A percentile compares a stretch with the other conserved stretches of the same genome.
These are phyloP conservation scores for Pseudomyrmex sp. DNA, from an alignment of 1,140 invertebrate genomes.

Conservation along the genomic window DNA sequence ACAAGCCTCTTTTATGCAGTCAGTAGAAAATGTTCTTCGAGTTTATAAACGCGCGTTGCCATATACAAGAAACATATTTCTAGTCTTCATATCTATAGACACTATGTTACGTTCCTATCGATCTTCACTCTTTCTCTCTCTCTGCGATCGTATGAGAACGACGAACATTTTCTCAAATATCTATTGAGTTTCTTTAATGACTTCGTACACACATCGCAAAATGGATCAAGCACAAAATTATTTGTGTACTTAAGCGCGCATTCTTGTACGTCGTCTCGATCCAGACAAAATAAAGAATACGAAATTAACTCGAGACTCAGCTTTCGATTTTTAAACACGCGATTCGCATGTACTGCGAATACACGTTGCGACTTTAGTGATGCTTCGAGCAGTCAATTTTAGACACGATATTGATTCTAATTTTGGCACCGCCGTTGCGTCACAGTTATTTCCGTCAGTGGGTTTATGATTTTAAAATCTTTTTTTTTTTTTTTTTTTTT, in stretches of 20 bases:
- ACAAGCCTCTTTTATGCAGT: no score
- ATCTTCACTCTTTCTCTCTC: no score
- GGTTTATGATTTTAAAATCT: no score
- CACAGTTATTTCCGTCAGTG: no score
- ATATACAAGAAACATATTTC: neutral
- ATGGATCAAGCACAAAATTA: neutral
- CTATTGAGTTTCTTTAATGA: neutral
- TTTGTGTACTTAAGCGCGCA: neutral
- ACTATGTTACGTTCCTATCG: neutral
- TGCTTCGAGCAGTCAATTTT: slow-evolving; percentile 61
- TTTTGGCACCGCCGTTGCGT: no score
- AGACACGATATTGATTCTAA: slow-evolving; percentile 67
- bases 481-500: no score
- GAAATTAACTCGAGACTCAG: slow-evolving; percentile 31
- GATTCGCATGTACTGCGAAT: slow-evolving; percentile 4
- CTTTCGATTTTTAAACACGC: neutral
- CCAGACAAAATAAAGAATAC: slow-evolving; percentile 26
- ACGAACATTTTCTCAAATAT: no score
- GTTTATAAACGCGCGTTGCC: neutral
- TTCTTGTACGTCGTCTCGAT: neutral
- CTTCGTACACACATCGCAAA: neutral
- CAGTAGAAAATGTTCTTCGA: slow-evolving; percentile 6
- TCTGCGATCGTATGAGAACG: no score
- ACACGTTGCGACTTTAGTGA: slow-evolving; percentile 1
- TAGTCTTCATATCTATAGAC: neutral